Evolutionary conservation across 1,140 invertebrate genomes (phyloP), one percentile per base, ranked within the genome.

Genomic region (Globodera rostochiensis): DNA sequence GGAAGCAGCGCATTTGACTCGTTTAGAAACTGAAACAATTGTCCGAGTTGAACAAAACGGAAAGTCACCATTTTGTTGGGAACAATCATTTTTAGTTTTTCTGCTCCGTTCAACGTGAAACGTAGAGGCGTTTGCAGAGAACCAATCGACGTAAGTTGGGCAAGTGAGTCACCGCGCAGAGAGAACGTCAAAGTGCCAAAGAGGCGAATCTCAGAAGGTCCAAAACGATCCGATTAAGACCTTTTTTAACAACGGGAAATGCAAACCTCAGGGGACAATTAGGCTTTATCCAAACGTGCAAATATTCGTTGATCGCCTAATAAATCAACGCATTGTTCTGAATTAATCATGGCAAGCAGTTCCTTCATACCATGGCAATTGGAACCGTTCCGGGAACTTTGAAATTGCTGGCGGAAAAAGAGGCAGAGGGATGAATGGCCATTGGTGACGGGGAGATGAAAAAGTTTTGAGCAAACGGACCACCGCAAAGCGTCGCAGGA

Each of bases 161-260:
- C 47, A 8, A 88, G 46, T 8, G 85, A 86, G 9, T 74, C 77
- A 4, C 78, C 64, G 4, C 86, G 83, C 64, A 87, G 86, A 0
- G 86, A 87, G 15, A 88, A 71, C 80, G 88, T 74, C 19, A 87
- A 76, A 5, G 85, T 83, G n/a, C 86, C 86, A 69, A 87, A 85
- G 13, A 85, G 82, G 13, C 83, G 71, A 46, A 87, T 73, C 25
- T 74, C 81, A 69, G 36, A 36, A 36, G 85, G 47, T 15, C 87
- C 87, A 73, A 57, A 87, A 75, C 7, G 49, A 25, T 53, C 11
- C 8, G 80, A 25, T 70, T 69, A 19, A 45, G n/a, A 5, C 69
- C 36, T 36, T 82, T 21, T 47, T 46, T 81, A 49, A 9, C 47
- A 19, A 77, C 45, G 7, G 11, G 80, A 21, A 47, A 7, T 15